phyloP scores from a whole-genome alignment of 2,113 vertebrate species.

The Oreochromis aureus region DNA sequence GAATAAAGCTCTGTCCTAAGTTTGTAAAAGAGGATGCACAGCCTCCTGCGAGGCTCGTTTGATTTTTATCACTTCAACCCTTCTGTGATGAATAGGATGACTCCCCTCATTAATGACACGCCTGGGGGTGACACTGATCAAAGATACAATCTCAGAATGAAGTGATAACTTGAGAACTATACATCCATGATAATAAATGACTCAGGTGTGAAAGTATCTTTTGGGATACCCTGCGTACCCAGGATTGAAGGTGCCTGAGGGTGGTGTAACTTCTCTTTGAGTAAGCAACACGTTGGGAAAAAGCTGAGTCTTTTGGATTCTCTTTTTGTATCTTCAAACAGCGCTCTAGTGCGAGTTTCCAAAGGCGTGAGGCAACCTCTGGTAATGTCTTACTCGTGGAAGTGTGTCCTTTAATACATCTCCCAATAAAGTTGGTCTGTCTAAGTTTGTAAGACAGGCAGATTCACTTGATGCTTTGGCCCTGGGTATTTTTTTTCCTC shows the following conservation, averaged over 20 bases:
- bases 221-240: neutral
- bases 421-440: neutral
- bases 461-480: neutral
- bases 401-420: neutral
- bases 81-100: conserved; percentile 1
- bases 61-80: neutral
- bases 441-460: neutral
- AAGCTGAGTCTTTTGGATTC: neutral
- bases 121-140: conserved; percentile 4
- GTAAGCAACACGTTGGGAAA: neutral
- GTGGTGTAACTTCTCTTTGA: neutral
- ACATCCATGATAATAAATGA: neutral
- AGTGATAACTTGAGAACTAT: neutral
- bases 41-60: neutral
- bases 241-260: neutral
- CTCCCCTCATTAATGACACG: neutral
- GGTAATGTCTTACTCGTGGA: neutral
- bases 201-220: neutral
- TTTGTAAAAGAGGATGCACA: neutral
- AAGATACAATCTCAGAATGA: neutral
- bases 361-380: conserved; percentile 25
- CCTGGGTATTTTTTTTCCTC: neutral
- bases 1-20: neutral
- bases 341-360: neutral
- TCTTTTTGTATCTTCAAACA: neutral